These are phyloP conservation scores for Philantomba maxwellii DNA, from an alignment of 2,113 vertebrate species.

Conservation along the genomic window DNA sequence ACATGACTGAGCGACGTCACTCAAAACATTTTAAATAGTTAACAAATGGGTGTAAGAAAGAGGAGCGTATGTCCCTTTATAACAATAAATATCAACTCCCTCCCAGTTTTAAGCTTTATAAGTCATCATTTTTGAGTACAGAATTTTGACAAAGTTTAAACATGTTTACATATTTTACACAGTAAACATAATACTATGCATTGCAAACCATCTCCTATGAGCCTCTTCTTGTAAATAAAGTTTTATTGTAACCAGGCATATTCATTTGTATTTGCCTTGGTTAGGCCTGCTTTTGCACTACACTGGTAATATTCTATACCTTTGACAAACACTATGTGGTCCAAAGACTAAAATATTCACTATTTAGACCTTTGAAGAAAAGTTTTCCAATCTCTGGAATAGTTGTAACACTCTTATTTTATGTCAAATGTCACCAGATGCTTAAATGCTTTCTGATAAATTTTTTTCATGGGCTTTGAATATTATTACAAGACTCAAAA, in stretches of 20 bases:
- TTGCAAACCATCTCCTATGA: background rate
- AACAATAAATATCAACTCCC: background rate
- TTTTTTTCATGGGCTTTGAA: background rate
- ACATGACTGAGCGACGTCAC: accelerated
- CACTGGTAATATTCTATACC: background rate
- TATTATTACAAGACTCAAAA: background rate
- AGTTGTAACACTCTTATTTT: background rate
- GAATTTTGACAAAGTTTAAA: background rate
- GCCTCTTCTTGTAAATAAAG: background rate
- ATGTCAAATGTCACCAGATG: background rate
- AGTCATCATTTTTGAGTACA: background rate
- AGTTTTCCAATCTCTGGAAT: background rate
- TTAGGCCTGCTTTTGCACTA: background rate
- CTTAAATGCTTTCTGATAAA: background rate
- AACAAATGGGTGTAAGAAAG: background rate
- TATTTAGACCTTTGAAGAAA: background rate
- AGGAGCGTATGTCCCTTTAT: background rate
- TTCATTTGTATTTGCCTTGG: background rate
- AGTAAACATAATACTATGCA: background rate
- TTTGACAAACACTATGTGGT: background rate
- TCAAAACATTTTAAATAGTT: background rate
- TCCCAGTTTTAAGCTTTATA: background rate
- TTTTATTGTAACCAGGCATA: background rate
- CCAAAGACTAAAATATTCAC: background rate
- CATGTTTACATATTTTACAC: background rate